Conservation (phyloP, 2,797 vertebrate species). For the Buphagus erythrorhynchus region DNA sequence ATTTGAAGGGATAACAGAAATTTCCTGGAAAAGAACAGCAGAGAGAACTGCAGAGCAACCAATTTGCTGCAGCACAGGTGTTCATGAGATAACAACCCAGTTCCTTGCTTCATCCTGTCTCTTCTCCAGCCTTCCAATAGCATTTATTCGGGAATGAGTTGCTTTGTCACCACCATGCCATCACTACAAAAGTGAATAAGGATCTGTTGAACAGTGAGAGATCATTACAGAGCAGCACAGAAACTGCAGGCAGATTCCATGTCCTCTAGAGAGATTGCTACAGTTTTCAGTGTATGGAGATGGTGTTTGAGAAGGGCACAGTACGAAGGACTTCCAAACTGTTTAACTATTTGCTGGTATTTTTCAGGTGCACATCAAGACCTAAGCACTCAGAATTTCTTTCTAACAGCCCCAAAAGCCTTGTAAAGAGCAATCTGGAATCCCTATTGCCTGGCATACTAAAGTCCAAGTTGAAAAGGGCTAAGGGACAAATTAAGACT, state of each 20-base stretch:
- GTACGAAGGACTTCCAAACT: not conserved
- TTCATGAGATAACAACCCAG: not conserved
- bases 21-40: not conserved
- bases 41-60: not conserved
- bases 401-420: not conserved
- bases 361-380: not conserved
- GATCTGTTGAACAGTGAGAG: not conserved
- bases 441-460: not conserved
- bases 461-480: not conserved
- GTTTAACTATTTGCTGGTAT: not conserved
- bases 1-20: not conserved
- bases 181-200: not conserved
- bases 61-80: not conserved
- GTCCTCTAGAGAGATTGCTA: not conserved
- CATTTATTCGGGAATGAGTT: not conserved
- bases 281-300: not conserved
- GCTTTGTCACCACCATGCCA: not conserved
- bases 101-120: not conserved
- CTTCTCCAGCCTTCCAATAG: not conserved
- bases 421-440: not conserved
- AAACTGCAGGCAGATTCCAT: not conserved
- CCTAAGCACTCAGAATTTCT: not conserved
- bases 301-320: not conserved
- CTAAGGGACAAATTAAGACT: not conserved
- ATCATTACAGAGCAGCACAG: not conserved